Evolutionary conservation across 2,797 vertebrate genomes (phyloP), one percentile per base, ranked within the genome.

Genomic region (Thripadectes ignobilis): DNA sequence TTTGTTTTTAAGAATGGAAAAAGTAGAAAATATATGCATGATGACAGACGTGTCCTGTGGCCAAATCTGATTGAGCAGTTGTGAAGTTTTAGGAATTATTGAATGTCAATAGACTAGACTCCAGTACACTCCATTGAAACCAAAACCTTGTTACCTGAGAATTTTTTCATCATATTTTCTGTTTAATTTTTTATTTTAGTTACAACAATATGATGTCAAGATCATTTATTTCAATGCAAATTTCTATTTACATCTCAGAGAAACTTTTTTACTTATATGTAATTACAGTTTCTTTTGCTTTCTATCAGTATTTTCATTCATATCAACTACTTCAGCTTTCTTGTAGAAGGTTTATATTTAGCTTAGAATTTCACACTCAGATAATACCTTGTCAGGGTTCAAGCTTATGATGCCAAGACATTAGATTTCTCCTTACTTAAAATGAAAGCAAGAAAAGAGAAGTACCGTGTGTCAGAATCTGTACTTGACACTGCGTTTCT

Each of bases 151-250:
- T 16, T 7, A 16, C n/a, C 9, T 52, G 54, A 76, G 24, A 20
- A 38, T 30, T 84, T 74, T 82, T 34, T 14, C 29, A 30, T 22
- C 10, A 8, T n/a, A 34, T 57, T 69, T 84, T 69, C 1, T 55
- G 9, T 77, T 84, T 52, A 3, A 19, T 77, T 81, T 54, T 1
- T 69, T 81, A 12, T n/a, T 39, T 69, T 49, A 58, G 5, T 63
- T 71, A 9, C 0, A 0, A 45, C 7, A 45, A 3, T 34, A 46
- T 0, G 0, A 24, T 36, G 12, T 73, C 32, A 48, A 54, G 54
- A 48, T 39, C 11, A 61, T 52, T 45, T 20, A 41, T 72, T 76
- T 91, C 10, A 45, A 10, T 36, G 8, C 5, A 82, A 68, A 9
- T 51, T 41, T 59, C 17, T 59, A 1, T 72, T 85, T 87, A 11